Evolutionary conservation across 1,140 invertebrate species (phyloP).

Genomic region (Formica selysi): DNA sequence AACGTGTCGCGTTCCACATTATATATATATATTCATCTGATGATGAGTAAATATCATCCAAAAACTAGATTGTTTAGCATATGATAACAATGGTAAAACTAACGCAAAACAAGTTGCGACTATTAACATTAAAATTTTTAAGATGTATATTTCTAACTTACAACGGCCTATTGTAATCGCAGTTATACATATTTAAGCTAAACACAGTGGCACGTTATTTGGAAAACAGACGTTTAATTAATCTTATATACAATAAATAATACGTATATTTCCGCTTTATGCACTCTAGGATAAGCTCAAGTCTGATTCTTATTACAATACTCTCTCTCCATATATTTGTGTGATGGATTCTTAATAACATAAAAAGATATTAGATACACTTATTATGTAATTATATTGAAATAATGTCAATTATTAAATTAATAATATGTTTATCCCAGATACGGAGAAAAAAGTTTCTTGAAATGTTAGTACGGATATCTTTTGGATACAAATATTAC

Average conservation of each 20-base stretch:
- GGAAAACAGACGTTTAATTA: conserved; percentile 46
- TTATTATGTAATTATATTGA: background rate
- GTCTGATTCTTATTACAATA: background rate
- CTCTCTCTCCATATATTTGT: background rate
- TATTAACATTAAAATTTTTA: conserved; percentile 17
- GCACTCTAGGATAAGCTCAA: conserved; percentile 10
- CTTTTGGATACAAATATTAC: background rate
- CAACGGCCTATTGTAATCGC: background rate
- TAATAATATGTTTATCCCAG: background rate
- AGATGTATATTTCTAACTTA: conserved; percentile 11
- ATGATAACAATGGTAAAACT: background rate
- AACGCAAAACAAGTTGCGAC: background rate
- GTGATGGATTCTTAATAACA: conserved; percentile 12
- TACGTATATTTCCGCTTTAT: conserved; percentile 10
- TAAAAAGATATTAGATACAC: conserved; percentile 1
- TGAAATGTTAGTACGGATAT: background rate
- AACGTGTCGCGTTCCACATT: no score
- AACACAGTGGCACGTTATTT: background rate
- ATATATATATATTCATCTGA: background rate
- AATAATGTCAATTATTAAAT: conserved; percentile 17
- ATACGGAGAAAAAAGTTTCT: conserved; percentile 9
- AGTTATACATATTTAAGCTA: conserved; percentile 1
- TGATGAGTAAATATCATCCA: background rate
- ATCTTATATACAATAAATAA: conserved; percentile 22
- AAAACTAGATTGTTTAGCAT: background rate